Evolutionary conservation across 1,140 invertebrate species (phyloP), one percentile per base, ranked within the genome.

Genomic region (Drosophila kanapiae): DNA sequence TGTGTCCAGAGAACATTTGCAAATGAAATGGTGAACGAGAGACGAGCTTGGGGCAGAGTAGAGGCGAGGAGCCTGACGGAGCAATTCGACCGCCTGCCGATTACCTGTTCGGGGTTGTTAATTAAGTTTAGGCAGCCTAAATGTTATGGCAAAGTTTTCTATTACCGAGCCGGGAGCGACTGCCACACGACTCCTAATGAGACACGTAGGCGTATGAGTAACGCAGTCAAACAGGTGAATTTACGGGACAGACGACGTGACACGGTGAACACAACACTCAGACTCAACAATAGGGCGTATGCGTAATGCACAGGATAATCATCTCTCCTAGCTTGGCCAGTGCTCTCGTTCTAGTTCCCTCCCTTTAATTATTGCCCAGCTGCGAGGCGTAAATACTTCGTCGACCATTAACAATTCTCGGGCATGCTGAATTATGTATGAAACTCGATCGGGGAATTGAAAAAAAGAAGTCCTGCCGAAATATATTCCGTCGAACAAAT

Each of bases 81-180:
- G 51, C 51, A 75, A 38, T 64, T 65, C 60, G 42, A 78, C 63
- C 27, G 74, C 64, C 72, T 58, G 75, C 42, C 84, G 78, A 88
- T 88, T 88, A 85, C 84, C 85, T 88, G 83, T 81, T 85, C 58
- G 54, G 58, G 69, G 75, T 62, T 88, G 85, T 88, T 88, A 88
- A 88, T 88, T 88, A 88, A 88, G 84, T 88, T 88, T 87, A 82
- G 83, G 56, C 54, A 59, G 61, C 71, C 71, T 64, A 82, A 87
- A 87, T 87, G 84, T 87, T 90, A 90, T 81, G 85, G 59, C 78
- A 80, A 90, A 90, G 84, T 88, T 88, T 88, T 88, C 84, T 88
- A 88, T 88, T 88, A 88, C 81, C 74, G 63, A 65, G 51, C 48
- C 51, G 68, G 57, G 49, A 16, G 42, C 33, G 27, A 16, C 35